Evolutionary conservation across 2,888 invertebrate species (phyloP).

Genomic region (Drosophila testacea): DNA sequence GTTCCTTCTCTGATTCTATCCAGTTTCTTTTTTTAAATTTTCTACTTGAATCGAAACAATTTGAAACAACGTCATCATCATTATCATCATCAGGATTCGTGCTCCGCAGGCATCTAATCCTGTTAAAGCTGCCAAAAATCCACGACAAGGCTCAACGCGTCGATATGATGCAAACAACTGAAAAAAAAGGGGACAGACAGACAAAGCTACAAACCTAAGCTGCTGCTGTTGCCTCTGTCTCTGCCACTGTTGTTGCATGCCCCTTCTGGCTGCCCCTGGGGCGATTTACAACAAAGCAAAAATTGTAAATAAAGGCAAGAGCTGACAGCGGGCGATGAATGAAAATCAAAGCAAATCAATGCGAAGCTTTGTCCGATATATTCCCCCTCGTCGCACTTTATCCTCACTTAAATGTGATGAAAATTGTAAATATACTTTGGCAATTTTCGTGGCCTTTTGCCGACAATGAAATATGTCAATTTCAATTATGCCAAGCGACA

Average conservation of each 20-base stretch:
- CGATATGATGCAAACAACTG: constrained; percentile 25
- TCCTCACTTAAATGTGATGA: constrained; percentile 54
- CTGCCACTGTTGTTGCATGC: constrained; percentile 11
- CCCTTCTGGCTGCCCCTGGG: constrained; percentile 32
- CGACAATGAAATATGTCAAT: constrained; percentile 78
- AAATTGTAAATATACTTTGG: constrained; percentile 80
- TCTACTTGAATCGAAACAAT: background rate
- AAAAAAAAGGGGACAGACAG: constrained; percentile 28
- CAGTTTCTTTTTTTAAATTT: background rate
- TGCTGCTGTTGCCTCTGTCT: constrained; percentile 25
- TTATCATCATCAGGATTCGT: constrained; percentile 28
- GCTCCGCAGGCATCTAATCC: constrained; percentile 70
- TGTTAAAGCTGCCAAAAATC: constrained; percentile 79
- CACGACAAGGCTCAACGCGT: constrained; percentile 65
- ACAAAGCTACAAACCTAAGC: constrained; percentile 64
- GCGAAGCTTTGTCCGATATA: constrained; percentile 33
- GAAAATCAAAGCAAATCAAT: constrained; percentile 79
- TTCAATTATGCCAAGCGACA: constrained; percentile 67
- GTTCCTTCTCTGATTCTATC: too few relatives aligned
- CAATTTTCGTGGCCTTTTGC: constrained; percentile 64
- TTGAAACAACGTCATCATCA: constrained; percentile 5
- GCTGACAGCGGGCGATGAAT: constrained; percentile 68
- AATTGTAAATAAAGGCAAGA: constrained; percentile 70
- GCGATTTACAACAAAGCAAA: constrained; percentile 63
- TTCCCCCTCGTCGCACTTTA: background rate